Evolutionary conservation across 1,140 invertebrate species (phyloP).

Genomic region (Euwallacea similis): DNA sequence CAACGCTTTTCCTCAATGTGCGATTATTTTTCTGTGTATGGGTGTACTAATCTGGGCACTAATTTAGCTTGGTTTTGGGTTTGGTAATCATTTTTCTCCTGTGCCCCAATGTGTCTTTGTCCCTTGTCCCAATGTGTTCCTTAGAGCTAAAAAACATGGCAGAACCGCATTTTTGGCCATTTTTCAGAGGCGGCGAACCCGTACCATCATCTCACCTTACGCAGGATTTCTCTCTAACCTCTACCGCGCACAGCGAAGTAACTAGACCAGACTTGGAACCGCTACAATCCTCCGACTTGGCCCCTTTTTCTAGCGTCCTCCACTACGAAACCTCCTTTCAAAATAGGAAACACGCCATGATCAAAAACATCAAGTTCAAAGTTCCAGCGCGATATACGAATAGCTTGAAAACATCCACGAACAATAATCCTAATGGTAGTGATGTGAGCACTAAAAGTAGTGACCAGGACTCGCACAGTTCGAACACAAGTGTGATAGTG

Average conservation of each 20-base stretch:
- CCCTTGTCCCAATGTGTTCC: too few species aligned
- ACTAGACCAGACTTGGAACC: neutral
- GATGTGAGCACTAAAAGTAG: neutral
- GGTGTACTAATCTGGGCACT: too few species aligned
- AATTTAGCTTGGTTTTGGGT: too few species aligned
- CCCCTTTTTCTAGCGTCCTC: slow-evolving; percentile 33
- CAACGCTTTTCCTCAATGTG: too few species aligned
- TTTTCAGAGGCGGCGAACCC: slow-evolving; percentile 41
- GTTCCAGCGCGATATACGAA: slow-evolving; percentile 49
- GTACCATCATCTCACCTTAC: slow-evolving; percentile 38
- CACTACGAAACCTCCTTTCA: slow-evolving; percentile 52
- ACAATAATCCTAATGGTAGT: neutral
- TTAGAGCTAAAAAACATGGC: too few species aligned
- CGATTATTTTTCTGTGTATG: too few species aligned
- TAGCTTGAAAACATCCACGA: slow-evolving; percentile 29
- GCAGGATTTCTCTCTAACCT: slow-evolving; percentile 27
- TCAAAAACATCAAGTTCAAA: slow-evolving; percentile 55
- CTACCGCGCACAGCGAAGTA: neutral
- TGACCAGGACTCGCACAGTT: neutral
- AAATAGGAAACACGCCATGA: slow-evolving; percentile 48
- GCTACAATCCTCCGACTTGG: neutral
- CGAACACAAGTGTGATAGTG: slow-evolving; percentile 47
- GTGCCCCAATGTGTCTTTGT: too few species aligned
- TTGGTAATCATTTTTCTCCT: too few species aligned
- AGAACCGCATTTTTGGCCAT: neutral